Percentiles rank a stretch among this genome's conserved stretches.
These are phyloP conservation scores for Andrena bucephala DNA, from an alignment of 2,888 invertebrate genomes.

Conservation along the genomic window DNA sequence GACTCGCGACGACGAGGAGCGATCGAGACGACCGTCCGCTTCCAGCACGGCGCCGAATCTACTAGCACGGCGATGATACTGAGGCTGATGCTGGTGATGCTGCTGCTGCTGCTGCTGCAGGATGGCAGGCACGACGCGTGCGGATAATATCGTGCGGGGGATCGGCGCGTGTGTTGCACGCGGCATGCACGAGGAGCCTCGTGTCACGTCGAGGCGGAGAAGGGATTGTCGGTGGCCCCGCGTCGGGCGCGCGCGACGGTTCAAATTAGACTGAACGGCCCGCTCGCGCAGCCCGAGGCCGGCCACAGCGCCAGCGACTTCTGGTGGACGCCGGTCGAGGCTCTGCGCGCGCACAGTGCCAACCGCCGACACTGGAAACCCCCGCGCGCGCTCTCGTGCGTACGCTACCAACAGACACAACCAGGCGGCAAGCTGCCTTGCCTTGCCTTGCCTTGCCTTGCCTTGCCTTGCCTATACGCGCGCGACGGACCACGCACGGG, in stretches of 20 bases:
- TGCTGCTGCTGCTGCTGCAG: constrained; percentile 18
- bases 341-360: constrained; percentile 82
- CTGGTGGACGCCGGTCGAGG: constrained; percentile 83
- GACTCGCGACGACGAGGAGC: constrained; percentile 5
- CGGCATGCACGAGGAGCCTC: constrained; percentile 73
- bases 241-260: constrained; percentile 85
- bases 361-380: constrained; percentile 55
- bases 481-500: constrained; percentile 68
- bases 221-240: constrained; percentile 76
- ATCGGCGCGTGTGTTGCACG: constrained; percentile 72
- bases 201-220: constrained; percentile 73
- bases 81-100: constrained; percentile 19
- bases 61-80: constrained; percentile 24
- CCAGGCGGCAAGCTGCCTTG: constrained; percentile 27
- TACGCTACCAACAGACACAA: constrained; percentile 22
- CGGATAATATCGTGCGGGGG: constrained; percentile 68
- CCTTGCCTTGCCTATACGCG: constrained; percentile 28
- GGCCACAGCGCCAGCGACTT: constrained; percentile 83
- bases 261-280: constrained; percentile 85
- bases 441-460: constrained; percentile 3
- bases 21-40: constrained; percentile 2
- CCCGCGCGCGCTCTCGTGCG: constrained; percentile 17
- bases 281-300: constrained; percentile 83
- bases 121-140: constrained; percentile 57
- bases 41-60: constrained; percentile 17